Conservation (phyloP, 2,797 vertebrate genomes). For the Malacoraja senta region DNA sequence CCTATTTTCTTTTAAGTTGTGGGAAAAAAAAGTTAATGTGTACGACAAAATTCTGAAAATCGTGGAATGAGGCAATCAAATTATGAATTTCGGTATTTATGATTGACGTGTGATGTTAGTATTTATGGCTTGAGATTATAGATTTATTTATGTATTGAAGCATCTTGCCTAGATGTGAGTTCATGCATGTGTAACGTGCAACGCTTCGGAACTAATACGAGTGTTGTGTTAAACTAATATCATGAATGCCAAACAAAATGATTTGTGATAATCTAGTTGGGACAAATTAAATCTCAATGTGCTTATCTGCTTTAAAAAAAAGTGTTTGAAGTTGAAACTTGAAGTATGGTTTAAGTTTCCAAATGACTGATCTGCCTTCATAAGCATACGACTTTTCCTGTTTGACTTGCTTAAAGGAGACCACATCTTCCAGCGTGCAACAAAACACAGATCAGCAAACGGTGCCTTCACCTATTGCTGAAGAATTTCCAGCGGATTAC, state of each 20-base stretch:
- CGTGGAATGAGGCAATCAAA: not conserved
- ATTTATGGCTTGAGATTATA: not conserved
- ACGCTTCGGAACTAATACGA: not conserved
- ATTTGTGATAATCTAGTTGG: not conserved
- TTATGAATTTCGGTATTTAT: not conserved
- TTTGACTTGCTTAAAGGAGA: conserved; percentile 29
- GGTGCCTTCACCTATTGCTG: conserved; percentile 15
- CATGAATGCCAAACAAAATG: not conserved
- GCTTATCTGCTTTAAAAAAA: not conserved
- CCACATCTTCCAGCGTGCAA: not conserved
- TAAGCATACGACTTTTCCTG: not conserved
- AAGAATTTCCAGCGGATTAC: conserved; percentile 6
- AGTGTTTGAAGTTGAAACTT: not conserved
- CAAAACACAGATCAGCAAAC: conserved; percentile 12
- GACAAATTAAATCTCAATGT: not conserved
- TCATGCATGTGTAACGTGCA: not conserved
- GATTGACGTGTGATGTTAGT: not conserved
- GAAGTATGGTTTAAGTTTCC: not conserved
- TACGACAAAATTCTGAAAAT: not conserved
- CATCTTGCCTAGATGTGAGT: not conserved
- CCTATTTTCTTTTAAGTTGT: not conserved
- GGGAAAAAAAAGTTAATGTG: not conserved
- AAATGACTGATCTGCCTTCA: not conserved
- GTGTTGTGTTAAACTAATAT: not conserved
- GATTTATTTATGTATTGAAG: not conserved